Evolutionary conservation across 2,888 invertebrate species (phyloP), one percentile per base, ranked within the genome.

Genomic region (Odontomyia ornata): DNA sequence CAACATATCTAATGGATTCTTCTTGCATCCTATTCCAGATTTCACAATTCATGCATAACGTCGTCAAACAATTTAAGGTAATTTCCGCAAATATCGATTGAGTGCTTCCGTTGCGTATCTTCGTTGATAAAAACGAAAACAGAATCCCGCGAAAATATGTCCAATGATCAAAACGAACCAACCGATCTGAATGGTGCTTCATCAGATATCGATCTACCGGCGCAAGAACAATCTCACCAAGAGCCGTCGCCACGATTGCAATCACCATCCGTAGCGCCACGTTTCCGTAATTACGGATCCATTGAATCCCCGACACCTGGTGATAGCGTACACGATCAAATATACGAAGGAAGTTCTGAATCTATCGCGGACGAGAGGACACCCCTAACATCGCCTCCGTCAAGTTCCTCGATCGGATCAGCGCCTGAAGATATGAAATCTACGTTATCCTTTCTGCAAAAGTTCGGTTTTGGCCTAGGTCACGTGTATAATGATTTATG

Each of bases 401-500:
- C 64, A 30, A 4, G 4, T 23, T 67, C 67, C 21, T 43, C 67
- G 9, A 46, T 47, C 13, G 69, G 69, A 25, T 46, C 69, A 2
- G 23, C 69, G 23, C 25, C 69, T 13, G 67, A 76, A 21, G 52
- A 76, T 18, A 79, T 78, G 78, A 69, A 72, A 15, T 79, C 80
- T 9, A 80, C 80, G 9, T 65, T 81, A 23, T 75, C 76, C 64
- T 79, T 80, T 47, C 28, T 79, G 9, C 89, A 89, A 82, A 89
- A 90, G 81, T 80, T 88, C 21, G 84, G 90, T 27, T 91, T 88
- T 80, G 91, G 91, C 11, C 88, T 96, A 30, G 97, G 98, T 0
- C 97, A 98, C 86, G 91, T 97, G 57, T 91, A 95, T 85, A 98
- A 98, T 88, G 98, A 98, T 85, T 89, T 98, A n/a, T 96, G 95